phyloP scores from a whole-genome alignment of 2,113 vertebrate genomes.

The Nesoenas mayeri region DNA sequence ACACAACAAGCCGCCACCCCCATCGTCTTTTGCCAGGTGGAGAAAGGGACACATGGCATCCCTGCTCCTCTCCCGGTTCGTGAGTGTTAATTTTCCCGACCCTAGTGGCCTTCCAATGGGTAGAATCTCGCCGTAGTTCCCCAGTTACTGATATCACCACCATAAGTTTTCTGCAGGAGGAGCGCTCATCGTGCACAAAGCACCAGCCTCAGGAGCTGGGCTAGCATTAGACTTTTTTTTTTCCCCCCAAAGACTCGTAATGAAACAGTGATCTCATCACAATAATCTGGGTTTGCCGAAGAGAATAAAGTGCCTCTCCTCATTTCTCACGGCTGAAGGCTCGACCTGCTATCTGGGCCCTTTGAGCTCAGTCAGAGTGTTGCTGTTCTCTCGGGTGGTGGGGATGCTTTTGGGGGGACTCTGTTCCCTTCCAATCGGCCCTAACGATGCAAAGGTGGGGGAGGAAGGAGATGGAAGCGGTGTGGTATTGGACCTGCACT shows the following conservation, averaged over 20 bases:
- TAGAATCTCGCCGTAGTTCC: not conserved
- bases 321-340: not conserved
- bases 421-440: not conserved
- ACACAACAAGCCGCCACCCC: not conserved
- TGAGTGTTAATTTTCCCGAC: not conserved
- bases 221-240: not conserved
- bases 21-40: not conserved
- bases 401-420: not conserved
- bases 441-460: not conserved
- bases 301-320: not conserved
- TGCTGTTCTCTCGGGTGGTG: not conserved
- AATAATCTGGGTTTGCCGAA: not conserved
- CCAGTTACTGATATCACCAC: not conserved
- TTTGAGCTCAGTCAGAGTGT: not conserved
- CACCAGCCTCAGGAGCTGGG: not conserved
- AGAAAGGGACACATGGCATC: not conserved
- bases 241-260: not conserved
- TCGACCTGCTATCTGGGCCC: not conserved
- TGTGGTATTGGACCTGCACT: rapidly evolving
- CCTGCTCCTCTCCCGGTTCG: not conserved
- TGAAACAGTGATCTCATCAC: conserved; percentile 27
- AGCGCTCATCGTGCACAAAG: not conserved
- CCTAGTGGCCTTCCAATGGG: not conserved
- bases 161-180: not conserved
- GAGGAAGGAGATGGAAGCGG: rapidly evolving